A percentile compares a stretch with the other conserved stretches of the same genome.
These are phyloP conservation scores for Micromesistius poutassou DNA, from an alignment of 2,797 vertebrate genomes.

Conservation along the genomic window DNA sequence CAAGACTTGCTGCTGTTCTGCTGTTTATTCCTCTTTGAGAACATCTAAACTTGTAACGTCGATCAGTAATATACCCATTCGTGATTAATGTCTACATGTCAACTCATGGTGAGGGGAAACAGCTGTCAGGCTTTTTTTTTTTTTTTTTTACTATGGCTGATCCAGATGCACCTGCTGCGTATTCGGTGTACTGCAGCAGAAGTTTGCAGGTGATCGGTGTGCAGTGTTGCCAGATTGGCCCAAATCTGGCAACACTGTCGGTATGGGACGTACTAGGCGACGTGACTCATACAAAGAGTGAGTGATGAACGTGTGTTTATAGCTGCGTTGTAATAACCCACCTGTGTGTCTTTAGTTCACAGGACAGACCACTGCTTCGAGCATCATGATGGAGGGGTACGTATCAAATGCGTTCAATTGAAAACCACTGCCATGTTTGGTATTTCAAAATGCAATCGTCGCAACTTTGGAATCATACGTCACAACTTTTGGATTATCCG, in stretches of 20 bases:
- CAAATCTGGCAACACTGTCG: no score
- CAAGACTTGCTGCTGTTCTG: not conserved
- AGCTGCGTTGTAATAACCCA: not conserved
- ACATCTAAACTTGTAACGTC: not conserved
- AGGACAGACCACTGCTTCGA: slow-evolving; percentile 21
- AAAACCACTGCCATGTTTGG: not conserved
- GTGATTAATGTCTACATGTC: not conserved
- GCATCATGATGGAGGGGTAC: slow-evolving; percentile 64
- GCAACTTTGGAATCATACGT: not conserved
- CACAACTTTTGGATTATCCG: no score
- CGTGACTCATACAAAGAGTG: not conserved
- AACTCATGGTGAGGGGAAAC: not conserved
- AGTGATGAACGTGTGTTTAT: not conserved
- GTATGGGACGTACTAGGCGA: not conserved
- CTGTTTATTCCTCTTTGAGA: not conserved
- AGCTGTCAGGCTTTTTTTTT: slow-evolving; percentile 18
- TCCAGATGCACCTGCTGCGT: not conserved
- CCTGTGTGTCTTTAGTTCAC: slow-evolving; percentile 5
- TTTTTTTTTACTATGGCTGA: no score
- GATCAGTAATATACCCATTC: not conserved
- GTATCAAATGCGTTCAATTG: slow-evolving; percentile 19
- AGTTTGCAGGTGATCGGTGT: not conserved
- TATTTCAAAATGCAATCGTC: not conserved
- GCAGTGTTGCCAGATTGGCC: no score
- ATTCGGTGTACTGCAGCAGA: not conserved